phyloP scores from a whole-genome alignment of 2,888 invertebrate genomes.

The Dyspetes luteomarginatus region DNA sequence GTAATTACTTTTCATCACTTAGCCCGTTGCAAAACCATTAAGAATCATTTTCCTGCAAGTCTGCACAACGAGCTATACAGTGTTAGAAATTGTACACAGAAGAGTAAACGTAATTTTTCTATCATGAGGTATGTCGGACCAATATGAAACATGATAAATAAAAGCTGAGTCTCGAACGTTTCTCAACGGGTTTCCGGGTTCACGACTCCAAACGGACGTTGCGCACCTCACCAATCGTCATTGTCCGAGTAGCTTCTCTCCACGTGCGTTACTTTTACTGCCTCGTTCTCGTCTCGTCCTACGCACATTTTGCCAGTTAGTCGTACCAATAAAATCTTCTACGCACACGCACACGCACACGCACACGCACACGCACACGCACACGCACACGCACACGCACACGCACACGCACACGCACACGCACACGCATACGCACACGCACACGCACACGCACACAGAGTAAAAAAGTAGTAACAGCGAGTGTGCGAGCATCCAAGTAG shows the following conservation, averaged over 20 bases:
- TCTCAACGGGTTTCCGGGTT: conserved; percentile 80
- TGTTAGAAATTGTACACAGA: conserved; percentile 37
- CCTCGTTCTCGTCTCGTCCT: conserved; percentile 62
- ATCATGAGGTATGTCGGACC: conserved; percentile 29
- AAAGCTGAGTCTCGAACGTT: conserved; percentile 37
- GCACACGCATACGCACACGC: conserved; percentile 50
- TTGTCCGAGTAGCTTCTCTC: conserved; percentile 71
- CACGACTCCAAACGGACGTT: conserved; percentile 80
- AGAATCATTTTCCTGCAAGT: too few species aligned
- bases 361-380: conserved; percentile 54
- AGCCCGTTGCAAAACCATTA: too few species aligned
- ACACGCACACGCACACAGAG: conserved; percentile 53
- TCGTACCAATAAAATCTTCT: conserved; percentile 40
- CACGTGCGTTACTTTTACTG: conserved; percentile 78
- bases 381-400: conserved; percentile 55
- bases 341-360: conserved; percentile 50
- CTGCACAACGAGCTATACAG: too few species aligned
- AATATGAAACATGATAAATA: conserved; percentile 22
- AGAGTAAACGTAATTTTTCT: conserved; percentile 67
- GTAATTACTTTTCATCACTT: too few species aligned
- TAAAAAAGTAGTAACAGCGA: conserved; percentile 29
- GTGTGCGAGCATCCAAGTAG: conserved; percentile 67
- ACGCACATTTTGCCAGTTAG: conserved; percentile 64
- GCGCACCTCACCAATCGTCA: conserved; percentile 76
- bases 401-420: not conserved